Conservation (phyloP, 2,888 invertebrate genomes). For the Aporophyla lueneburgensis region DNA sequence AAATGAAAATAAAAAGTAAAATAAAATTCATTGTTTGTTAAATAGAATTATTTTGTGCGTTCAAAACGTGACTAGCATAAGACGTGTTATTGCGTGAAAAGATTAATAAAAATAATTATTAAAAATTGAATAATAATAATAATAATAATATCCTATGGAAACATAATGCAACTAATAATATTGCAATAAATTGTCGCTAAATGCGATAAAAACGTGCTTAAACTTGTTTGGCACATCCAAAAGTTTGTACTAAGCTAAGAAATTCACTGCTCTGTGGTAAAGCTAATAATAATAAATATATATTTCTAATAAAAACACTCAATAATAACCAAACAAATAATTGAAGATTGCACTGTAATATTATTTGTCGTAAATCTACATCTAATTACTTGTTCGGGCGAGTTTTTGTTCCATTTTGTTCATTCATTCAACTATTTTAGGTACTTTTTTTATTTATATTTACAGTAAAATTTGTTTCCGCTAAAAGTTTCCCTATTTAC, state of each 20-base stretch:
- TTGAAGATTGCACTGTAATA: conserved; percentile 87
- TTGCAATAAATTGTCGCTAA: conserved; percentile 79
- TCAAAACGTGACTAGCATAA: conserved; percentile 90
- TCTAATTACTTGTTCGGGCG: conserved; percentile 89
- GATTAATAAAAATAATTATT: conserved; percentile 75
- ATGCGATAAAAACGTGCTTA: conserved; percentile 85
- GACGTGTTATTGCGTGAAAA: conserved; percentile 89
- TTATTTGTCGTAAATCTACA: conserved; percentile 81
- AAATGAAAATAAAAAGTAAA: conserved; percentile 70
- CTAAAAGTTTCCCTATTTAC: conserved; percentile 85
- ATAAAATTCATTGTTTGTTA: conserved; percentile 73
- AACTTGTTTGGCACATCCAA: conserved; percentile 89
- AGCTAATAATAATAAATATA: conserved; percentile 87
- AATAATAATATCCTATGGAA: conserved; percentile 74
- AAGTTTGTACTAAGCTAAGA: conserved; percentile 88
- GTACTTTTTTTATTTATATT: conserved; percentile 80
- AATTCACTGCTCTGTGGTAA: conserved; percentile 84
- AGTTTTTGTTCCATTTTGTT: conserved; percentile 89
- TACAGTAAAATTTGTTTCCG: conserved; percentile 84
- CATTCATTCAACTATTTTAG: conserved; percentile 82
- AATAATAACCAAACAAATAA: conserved; percentile 82
- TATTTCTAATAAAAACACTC: conserved; percentile 77
- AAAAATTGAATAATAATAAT: conserved; percentile 74
- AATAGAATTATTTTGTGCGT: conserved; percentile 87
- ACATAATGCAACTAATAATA: conserved; percentile 82